Percentiles rank a stretch among this genome's conserved stretches.
These are phyloP conservation scores for Proteles cristata DNA, from an alignment of 2,113 vertebrate species.

Conservation along the genomic window DNA sequence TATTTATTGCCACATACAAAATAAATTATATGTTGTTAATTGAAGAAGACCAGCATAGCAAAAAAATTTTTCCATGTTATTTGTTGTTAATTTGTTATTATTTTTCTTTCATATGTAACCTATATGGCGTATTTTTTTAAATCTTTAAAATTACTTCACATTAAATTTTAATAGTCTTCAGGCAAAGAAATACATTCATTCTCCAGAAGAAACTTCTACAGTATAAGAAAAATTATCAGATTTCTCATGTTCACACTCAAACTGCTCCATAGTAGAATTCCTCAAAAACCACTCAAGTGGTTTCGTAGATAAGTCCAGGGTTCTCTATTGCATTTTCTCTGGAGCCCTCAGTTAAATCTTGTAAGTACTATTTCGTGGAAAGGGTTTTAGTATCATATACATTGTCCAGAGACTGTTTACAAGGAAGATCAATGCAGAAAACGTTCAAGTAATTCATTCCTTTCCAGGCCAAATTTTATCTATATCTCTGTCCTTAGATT, in stretches of 20 bases:
- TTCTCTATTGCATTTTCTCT: background rate
- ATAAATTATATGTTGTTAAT: background rate
- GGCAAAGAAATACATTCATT: background rate
- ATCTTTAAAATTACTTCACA: background rate
- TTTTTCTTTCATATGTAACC: background rate
- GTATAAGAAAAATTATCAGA: background rate
- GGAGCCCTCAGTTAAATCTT: background rate
- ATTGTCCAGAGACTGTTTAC: background rate
- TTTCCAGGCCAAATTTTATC: background rate
- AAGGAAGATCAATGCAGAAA: background rate
- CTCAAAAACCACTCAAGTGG: background rate
- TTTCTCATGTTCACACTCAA: background rate
- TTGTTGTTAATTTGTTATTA: background rate
- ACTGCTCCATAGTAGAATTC: no score
- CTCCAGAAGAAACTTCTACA: background rate
- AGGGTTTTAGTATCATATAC: background rate
- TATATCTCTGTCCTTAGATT: background rate
- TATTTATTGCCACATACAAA: background rate
- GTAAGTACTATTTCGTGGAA: background rate
- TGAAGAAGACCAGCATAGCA: background rate
- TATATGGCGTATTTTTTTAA: background rate
- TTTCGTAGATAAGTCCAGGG: background rate
- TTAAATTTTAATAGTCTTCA: background rate
- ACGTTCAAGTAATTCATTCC: accelerated
- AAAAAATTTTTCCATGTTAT: background rate